These are phyloP conservation scores for Psococerastis gibbosa DNA, from an alignment of 2,888 invertebrate species.

Conservation along the genomic window DNA sequence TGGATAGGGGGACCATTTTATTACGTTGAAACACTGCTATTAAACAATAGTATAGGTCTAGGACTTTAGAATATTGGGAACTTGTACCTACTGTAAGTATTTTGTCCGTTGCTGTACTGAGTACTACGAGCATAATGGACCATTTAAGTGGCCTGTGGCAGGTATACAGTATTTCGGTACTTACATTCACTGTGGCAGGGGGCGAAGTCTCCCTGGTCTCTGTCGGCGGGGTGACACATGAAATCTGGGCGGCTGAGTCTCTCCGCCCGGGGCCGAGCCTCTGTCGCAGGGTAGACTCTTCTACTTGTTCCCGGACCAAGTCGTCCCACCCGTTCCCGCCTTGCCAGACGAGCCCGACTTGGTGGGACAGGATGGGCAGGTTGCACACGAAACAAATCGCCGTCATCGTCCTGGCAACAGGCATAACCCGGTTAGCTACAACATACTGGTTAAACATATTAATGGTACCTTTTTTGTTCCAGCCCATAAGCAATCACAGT, in stretches of 20 bases:
- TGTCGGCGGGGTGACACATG: conserved; percentile 60
- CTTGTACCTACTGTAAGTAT: no score
- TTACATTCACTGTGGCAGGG: conserved; percentile 22
- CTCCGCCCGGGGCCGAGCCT: conserved; percentile 60
- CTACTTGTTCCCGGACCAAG: conserved; percentile 65
- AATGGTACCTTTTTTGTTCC: conserved; percentile 26
- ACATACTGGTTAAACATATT: neutral
- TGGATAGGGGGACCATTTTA: no score
- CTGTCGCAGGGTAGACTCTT: conserved; percentile 69
- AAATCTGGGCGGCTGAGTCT: conserved; percentile 82
- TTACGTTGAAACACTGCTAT: no score
- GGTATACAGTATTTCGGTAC: no score
- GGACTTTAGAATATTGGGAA: no score
- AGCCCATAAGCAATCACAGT: conserved; percentile 11
- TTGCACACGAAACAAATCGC: conserved; percentile 94
- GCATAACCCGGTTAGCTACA: conserved; percentile 8
- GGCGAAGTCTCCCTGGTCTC: conserved; percentile 52
- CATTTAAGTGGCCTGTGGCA: no score
- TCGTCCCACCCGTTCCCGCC: conserved; percentile 93
- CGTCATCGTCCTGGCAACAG: conserved; percentile 63
- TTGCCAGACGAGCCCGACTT: conserved; percentile 85
- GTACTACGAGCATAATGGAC: no score
- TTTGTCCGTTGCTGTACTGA: no score
- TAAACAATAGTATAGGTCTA: no score
- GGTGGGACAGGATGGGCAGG: conserved; percentile 82